Conservation (phyloP, 2,888 invertebrate species). For the Selenia dentaria region DNA sequence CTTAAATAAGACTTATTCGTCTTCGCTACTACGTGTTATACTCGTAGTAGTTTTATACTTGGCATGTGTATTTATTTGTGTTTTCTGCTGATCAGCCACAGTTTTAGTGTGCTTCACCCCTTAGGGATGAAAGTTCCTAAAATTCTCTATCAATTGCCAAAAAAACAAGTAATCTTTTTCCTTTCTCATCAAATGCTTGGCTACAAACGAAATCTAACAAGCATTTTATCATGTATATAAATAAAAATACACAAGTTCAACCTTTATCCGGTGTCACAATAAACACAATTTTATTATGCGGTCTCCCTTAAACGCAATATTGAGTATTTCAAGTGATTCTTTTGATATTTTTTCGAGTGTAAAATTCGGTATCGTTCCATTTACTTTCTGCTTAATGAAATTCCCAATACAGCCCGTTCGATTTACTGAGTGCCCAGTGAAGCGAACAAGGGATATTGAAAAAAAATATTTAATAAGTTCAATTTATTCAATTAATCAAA, state of each 20-base stretch:
- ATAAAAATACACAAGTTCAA: not conserved
- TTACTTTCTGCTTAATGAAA: constrained; percentile 72
- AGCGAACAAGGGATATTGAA: constrained; percentile 24
- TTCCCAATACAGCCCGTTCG: constrained; percentile 59
- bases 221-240: no score
- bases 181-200: no score
- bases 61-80: no score
- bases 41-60: no score
- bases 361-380: constrained; percentile 71
- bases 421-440: constrained; percentile 28
- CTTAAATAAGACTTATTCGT: no score
- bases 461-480: constrained; percentile 50
- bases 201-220: no score
- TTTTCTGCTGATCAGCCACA: no score
- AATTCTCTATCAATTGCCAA: no score
- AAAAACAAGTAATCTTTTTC: no score
- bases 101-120: no score
- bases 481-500: constrained; percentile 57
- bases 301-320: constrained; percentile 67
- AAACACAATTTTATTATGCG: constrained; percentile 70
- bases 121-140: no score
- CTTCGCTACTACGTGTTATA: no score
- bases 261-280: constrained; percentile 32
- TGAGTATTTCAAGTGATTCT: constrained; percentile 64
- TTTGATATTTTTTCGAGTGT: constrained; percentile 73